Conservation (phyloP, 2,797 vertebrate species). For the Hemitrygon akajei region DNA sequence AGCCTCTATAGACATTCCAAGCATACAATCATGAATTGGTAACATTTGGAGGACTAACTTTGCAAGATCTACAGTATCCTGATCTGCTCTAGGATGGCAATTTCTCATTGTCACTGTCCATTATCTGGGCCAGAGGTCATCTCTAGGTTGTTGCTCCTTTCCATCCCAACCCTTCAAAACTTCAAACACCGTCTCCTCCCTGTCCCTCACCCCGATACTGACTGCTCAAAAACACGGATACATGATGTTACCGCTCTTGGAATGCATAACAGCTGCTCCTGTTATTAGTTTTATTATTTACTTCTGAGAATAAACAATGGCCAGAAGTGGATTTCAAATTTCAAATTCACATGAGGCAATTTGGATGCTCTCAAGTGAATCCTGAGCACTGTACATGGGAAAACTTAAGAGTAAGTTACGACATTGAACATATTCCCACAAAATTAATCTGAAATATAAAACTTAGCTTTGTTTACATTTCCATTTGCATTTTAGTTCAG, state of each 20-base stretch:
- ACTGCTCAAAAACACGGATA: not conserved
- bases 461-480: not conserved
- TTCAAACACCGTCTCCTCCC: not conserved
- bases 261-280: not conserved
- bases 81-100: not conserved
- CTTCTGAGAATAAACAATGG: conserved; percentile 17
- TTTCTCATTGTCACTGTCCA: not conserved
- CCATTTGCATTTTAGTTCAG: not conserved
- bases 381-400: not conserved
- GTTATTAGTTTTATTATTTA: not conserved
- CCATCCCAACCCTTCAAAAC: not conserved
- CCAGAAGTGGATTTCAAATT: not conserved
- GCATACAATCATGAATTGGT: not conserved
- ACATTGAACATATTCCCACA: not conserved
- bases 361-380: conserved; percentile 3
- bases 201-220: not conserved
- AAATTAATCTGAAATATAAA: not conserved
- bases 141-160: not conserved
- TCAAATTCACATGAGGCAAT: not conserved
- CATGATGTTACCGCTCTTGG: not conserved
- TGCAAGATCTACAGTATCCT: not conserved
- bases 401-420: not conserved
- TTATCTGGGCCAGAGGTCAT: not conserved
- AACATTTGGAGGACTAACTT: not conserved
- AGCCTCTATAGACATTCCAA: not conserved